Evolutionary conservation across 1,140 invertebrate species (phyloP).

Genomic region (Coptotermes formosanus): DNA sequence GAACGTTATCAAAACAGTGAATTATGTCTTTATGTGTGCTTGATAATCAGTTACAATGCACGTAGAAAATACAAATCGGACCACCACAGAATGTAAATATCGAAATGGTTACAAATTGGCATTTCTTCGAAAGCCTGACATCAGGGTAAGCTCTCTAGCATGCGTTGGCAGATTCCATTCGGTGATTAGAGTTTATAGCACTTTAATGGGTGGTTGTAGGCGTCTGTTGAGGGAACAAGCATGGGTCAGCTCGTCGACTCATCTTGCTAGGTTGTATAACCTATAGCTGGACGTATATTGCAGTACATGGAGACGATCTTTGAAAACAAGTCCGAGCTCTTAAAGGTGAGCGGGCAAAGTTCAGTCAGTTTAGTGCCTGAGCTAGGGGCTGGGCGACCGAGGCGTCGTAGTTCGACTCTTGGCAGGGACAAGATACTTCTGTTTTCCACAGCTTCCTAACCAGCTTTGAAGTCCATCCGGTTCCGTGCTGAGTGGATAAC

Average conservation of each 20-base stretch:
- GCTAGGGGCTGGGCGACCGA: no score
- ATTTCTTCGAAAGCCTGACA: not conserved
- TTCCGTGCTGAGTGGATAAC: no score
- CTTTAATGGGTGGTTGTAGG: slow-evolving; percentile 1
- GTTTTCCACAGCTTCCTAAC: no score
- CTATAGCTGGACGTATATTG: not conserved
- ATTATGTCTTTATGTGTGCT: not conserved
- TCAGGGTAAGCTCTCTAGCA: not conserved
- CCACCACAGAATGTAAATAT: not conserved
- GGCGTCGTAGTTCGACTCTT: no score
- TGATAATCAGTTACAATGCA: not conserved
- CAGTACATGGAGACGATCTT: not conserved
- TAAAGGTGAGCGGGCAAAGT: no score
- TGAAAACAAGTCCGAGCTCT: no score
- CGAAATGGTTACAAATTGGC: not conserved
- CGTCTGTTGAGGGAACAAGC: slow-evolving; percentile 7
- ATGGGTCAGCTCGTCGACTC: not conserved
- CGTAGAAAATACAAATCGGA: not conserved
- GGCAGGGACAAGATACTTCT: no score
- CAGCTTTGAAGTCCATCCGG: no score
- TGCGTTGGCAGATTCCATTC: not conserved
- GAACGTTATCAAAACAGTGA: not conserved
- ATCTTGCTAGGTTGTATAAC: not conserved
- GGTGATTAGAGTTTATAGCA: slow-evolving; percentile 1
- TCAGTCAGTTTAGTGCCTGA: no score